phyloP scores from a whole-genome alignment of 2,888 invertebrate species.

The Cephus pulcher region DNA sequence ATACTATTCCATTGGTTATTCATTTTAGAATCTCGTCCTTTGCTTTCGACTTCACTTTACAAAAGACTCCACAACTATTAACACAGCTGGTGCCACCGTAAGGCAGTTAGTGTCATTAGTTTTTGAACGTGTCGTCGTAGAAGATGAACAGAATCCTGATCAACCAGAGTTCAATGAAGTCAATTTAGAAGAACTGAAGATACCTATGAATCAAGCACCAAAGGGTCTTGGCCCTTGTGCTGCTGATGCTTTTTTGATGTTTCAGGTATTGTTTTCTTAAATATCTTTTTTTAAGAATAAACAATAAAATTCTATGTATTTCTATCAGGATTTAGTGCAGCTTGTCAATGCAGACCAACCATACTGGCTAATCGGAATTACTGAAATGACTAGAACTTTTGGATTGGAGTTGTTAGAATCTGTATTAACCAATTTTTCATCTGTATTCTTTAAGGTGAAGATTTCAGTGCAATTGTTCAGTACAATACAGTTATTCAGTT shows the following conservation, averaged over 20 bases:
- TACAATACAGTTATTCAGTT: not conserved
- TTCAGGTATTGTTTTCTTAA: slow-evolving; percentile 75
- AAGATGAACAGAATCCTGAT: slow-evolving; percentile 72
- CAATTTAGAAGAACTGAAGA: slow-evolving; percentile 83
- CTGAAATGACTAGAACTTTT: slow-evolving; percentile 97
- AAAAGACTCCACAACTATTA: slow-evolving; percentile 93
- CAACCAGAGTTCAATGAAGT: slow-evolving; percentile 65
- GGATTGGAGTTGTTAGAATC: slow-evolving; percentile 95
- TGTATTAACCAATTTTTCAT: slow-evolving; percentile 87
- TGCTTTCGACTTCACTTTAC: slow-evolving; percentile 97
- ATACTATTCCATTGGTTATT: not conserved
- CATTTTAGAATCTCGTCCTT: slow-evolving; percentile 85
- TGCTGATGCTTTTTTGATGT: slow-evolving; percentile 93
- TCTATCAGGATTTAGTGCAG: slow-evolving; percentile 88
- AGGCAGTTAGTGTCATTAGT: slow-evolving; percentile 93
- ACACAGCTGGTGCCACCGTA: slow-evolving; percentile 98
- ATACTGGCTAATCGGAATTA: slow-evolving; percentile 94
- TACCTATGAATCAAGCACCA: slow-evolving; percentile 80
- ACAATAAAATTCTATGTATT: slow-evolving; percentile 19
- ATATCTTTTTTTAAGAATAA: not conserved
- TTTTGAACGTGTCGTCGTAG: slow-evolving; percentile 85
- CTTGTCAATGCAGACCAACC: slow-evolving; percentile 97
- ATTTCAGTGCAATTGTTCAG: slow-evolving; percentile 2
- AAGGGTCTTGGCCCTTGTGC: slow-evolving; percentile 89
- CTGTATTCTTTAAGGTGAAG: slow-evolving; percentile 83